Conservation (phyloP, 2,113 vertebrate species). For the Oncorhynchus tshawytscha region DNA sequence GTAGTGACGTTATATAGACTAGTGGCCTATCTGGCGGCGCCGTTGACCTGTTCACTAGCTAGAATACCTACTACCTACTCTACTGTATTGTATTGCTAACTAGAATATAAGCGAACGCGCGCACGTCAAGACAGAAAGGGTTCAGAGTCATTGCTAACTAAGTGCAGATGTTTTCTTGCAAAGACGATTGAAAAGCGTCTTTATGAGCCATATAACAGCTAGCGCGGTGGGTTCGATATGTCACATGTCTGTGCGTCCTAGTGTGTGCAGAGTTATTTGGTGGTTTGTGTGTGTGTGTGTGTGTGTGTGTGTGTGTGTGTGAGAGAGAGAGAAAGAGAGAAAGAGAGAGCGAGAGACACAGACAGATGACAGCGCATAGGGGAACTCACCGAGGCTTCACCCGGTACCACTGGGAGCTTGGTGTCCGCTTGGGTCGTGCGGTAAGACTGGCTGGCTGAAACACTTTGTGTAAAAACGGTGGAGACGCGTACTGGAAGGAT, state of each 20-base stretch:
- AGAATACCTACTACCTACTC: too few species aligned
- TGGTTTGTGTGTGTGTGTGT: too few species aligned
- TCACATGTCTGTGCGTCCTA: neutral
- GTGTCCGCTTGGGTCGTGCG: neutral
- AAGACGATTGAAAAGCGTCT: too few species aligned
- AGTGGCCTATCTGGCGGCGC: neutral
- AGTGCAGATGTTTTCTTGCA: neutral
- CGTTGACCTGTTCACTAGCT: neutral
- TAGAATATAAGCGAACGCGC: neutral
- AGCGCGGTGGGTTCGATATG: neutral
- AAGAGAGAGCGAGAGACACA: too few species aligned
- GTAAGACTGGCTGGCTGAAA: neutral
- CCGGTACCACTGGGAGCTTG: neutral
- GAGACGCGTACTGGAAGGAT: neutral
- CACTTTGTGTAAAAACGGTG: neutral
- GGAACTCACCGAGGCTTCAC: neutral
- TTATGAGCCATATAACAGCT: neutral
- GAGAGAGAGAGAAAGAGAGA: too few species aligned
- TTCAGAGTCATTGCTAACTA: neutral
- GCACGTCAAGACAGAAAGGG: neutral
- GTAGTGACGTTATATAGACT: neutral
- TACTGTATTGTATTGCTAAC: too few species aligned
- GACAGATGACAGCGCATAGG: neutral
- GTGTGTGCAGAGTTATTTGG: too few species aligned
- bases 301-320: too few species aligned